These are phyloP conservation scores for Euura lappo DNA, from an alignment of 1,140 invertebrate genomes.

Conservation along the genomic window DNA sequence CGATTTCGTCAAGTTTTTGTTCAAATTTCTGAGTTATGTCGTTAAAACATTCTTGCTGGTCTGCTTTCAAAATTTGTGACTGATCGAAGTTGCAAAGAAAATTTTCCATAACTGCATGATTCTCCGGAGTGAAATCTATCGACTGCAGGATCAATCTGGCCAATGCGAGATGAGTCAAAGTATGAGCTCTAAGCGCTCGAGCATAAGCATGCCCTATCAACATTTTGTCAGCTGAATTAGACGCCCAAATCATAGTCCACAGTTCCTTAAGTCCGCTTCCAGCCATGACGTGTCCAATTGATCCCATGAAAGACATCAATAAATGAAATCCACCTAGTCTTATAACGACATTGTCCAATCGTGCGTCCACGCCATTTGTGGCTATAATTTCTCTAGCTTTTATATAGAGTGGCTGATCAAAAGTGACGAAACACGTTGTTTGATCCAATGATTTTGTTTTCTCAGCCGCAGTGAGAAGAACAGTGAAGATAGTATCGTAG, in stretches of 20 bases:
- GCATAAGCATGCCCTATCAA: constrained; percentile 50
- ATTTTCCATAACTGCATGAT: constrained; percentile 8
- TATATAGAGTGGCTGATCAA: constrained; percentile 42
- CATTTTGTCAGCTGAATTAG: constrained; percentile 45
- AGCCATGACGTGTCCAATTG: constrained; percentile 48
- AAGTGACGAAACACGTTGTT: constrained; percentile 31
- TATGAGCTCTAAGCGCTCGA: constrained; percentile 52
- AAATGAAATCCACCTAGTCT: constrained; percentile 45
- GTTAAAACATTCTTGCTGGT: constrained; percentile 25
- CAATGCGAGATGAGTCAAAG: constrained; percentile 36
- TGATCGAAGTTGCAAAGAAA: constrained; percentile 19
- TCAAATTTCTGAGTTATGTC: constrained; percentile 14
- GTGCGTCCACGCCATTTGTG: constrained; percentile 29
- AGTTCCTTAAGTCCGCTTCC: constrained; percentile 49
- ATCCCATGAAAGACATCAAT: constrained; percentile 50
- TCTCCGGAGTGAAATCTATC: background rate
- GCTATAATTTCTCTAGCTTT: constrained; percentile 57
- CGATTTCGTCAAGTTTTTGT: background rate
- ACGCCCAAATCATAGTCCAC: constrained; percentile 38
- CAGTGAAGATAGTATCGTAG: constrained; percentile 30
- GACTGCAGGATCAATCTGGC: background rate
- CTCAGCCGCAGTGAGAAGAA: constrained; percentile 24
- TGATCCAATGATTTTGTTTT: constrained; percentile 23
- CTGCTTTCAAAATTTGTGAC: constrained; percentile 13
- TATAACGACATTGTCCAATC: constrained; percentile 21